phyloP scores from a whole-genome alignment of 2,113 vertebrate genomes.

The Crotalus horridus region DNA sequence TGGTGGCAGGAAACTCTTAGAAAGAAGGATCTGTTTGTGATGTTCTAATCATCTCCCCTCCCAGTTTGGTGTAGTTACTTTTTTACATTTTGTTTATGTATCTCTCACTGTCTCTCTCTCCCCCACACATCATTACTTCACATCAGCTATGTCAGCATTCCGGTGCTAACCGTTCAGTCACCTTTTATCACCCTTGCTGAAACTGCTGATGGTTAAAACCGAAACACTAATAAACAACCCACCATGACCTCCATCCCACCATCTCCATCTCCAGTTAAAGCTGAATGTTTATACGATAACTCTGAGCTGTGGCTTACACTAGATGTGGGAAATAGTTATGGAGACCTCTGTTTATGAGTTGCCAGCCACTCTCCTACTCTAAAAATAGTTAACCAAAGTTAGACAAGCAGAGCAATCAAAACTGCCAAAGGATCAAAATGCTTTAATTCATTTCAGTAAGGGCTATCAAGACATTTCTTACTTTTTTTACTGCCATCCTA shows the following conservation, averaged over 20 bases:
- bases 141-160: neutral
- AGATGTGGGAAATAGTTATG: constrained; percentile 2
- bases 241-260: neutral
- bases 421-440: neutral
- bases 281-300: neutral
- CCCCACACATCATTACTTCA: neutral
- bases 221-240: neutral
- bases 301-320: neutral
- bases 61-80: neutral
- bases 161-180: neutral
- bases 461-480: neutral
- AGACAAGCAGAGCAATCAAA: neutral
- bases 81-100: neutral
- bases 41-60: neutral
- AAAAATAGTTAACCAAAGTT: constrained; percentile 18
- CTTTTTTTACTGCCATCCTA: neutral
- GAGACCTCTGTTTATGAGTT: neutral
- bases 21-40: neutral
- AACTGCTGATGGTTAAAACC: constrained; percentile 4
- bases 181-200: neutral
- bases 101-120: neutral
- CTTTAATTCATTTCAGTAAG: neutral
- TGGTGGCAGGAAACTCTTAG: neutral
- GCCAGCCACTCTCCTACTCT: neutral
- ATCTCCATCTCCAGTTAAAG: neutral